These are phyloP conservation scores for Caenorhabditis sp. DNA, from an alignment of 2,888 invertebrate genomes.

Conservation along the genomic window DNA sequence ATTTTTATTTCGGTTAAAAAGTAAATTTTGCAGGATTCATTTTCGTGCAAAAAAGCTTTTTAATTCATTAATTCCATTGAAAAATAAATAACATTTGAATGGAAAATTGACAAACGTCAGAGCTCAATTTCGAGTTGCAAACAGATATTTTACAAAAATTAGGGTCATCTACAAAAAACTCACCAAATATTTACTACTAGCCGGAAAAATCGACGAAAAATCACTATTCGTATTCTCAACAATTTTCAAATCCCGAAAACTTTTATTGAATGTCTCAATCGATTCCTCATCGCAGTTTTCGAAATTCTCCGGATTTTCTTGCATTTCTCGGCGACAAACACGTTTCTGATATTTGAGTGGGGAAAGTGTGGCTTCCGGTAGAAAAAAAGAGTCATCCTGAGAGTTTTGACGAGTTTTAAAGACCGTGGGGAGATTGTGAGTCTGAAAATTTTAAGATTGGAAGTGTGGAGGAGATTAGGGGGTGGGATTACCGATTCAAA, in stretches of 20 bases:
- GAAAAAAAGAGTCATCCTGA: not conserved
- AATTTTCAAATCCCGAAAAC: slow-evolving; percentile 11
- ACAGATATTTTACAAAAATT: too few relatives aligned
- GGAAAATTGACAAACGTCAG: too few relatives aligned
- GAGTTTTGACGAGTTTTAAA: slow-evolving; percentile 19
- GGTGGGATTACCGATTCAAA: slow-evolving; percentile 24
- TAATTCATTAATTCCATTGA: too few relatives aligned
- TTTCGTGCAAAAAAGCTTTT: too few relatives aligned
- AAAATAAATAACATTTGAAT: too few relatives aligned
- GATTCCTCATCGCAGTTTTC: slow-evolving; percentile 7
- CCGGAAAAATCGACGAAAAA: slow-evolving; percentile 4
- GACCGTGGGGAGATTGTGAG: slow-evolving; percentile 25
- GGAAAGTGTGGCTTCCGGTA: slow-evolving; percentile 12
- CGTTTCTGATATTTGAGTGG: slow-evolving; percentile 25
- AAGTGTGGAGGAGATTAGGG: too few relatives aligned
- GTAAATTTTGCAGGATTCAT: too few relatives aligned
- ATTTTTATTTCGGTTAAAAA: too few relatives aligned
- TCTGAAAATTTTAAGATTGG: too few relatives aligned
- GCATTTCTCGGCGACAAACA: slow-evolving; percentile 17
- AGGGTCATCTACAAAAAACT: not conserved
- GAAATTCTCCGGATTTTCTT: not conserved
- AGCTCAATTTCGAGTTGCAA: too few relatives aligned
- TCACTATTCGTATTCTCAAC: not conserved
- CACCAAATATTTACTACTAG: not conserved
- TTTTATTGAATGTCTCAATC: slow-evolving; percentile 21